Base-by-base conservation (phyloP, 2,113 vertebrate species). In the Nematolebias whitei region DNA sequence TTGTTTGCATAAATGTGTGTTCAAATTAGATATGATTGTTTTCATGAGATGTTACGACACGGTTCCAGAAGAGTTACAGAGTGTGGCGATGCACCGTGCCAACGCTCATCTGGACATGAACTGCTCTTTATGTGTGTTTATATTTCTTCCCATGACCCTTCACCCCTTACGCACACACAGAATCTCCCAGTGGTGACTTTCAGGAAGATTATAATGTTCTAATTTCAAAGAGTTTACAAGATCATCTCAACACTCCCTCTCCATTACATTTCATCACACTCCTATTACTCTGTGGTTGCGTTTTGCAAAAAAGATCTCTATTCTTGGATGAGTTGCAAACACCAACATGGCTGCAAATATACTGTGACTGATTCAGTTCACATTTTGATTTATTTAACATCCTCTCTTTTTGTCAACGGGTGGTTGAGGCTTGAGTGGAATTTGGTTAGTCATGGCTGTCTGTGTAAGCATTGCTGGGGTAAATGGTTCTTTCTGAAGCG, bases 311-410 rank as follows among this genome's bases (percentile, higher is more conserved):
- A 40, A 40, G 4, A 55, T 60, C 45, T 40, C 45, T 24, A 22
- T 12, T 79, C 64, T 51, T 23, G 55, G 57, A 71, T 15, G 57
- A 64, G 26, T 55, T 26, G 2, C 58, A 29, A 47, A 51, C 24
- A 62, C 24, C 32, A 50, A 22, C 73, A 57, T 44, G 19, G 58
- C 39, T 59, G 16, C 48, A 71, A 56, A 82, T 74, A 5, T 15
- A 50, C 16, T 71, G 48, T 63, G 74, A 85, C 76, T 64, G 68
- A 78, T 85, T 83, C 63, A 56, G 77, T 76, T 52, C 71, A 61
- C 12, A 10, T 60, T 66, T 40, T 50, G 68, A 56, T 68, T 63
- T 62, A 60, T 78, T 78, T 65, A 67, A 71, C 74, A 60, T 15
- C 9, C 44, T 14, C 2, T 51, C 50, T 57, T 76, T 66, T 60